phyloP scores from a whole-genome alignment of 2,113 vertebrate species.

The Mesembrinibis cayennensis region DNA sequence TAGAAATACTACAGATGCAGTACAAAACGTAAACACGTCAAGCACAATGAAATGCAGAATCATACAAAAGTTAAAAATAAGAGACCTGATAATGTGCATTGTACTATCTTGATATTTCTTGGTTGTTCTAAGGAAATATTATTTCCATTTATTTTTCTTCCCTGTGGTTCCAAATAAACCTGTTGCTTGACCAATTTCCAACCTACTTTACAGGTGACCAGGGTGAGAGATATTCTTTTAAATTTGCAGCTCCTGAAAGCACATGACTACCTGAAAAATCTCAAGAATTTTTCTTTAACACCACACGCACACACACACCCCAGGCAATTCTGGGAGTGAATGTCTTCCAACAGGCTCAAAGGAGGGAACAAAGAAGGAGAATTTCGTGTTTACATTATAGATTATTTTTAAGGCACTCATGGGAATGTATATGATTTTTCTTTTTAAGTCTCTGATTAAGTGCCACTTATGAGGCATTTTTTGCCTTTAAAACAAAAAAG shows the following conservation, averaged over 20 bases:
- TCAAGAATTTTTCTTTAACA: neutral
- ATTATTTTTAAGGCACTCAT: neutral
- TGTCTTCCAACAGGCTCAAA: neutral
- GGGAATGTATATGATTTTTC: neutral
- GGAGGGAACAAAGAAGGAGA: neutral
- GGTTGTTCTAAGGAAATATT: neutral
- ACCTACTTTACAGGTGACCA: neutral
- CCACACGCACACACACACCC: too few relatives aligned
- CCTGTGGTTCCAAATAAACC: neutral
- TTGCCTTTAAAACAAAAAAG: neutral
- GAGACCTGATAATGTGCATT: neutral
- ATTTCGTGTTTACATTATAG: neutral
- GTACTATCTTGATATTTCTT: neutral
- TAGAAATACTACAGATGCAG: neutral
- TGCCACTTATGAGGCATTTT: neutral
- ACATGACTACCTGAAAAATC: neutral
- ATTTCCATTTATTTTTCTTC: neutral
- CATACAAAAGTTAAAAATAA: neutral
- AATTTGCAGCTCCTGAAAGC: neutral
- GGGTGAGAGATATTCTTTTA: neutral
- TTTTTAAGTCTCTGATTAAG: neutral
- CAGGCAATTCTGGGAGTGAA: neutral
- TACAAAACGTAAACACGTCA: neutral
- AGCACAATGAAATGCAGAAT: neutral
- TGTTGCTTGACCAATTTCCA: neutral